Evolutionary conservation across 2,113 vertebrate genomes (phyloP).

Genomic region (Triplophysa tibetana): DNA sequence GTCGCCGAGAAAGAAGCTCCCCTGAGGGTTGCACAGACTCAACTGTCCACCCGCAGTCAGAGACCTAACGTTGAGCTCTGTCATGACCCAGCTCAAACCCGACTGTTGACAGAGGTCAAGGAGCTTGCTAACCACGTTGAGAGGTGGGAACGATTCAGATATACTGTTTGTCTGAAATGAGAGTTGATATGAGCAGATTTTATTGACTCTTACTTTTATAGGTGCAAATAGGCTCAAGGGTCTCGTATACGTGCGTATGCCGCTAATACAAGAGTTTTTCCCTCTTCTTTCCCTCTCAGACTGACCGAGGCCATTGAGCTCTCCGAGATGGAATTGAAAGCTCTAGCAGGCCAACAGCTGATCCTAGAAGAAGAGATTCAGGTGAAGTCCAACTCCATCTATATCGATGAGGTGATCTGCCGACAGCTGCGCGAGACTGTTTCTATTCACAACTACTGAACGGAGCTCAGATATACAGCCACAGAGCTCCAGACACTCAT

Average conservation of each 20-base stretch:
- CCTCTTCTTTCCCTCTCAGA: constrained; percentile 63
- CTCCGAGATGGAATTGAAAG: constrained; percentile 76
- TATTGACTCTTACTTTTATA: too few species aligned
- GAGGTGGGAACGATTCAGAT: constrained; percentile 64
- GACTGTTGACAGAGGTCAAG: constrained; percentile 79
- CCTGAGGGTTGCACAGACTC: constrained; percentile 77
- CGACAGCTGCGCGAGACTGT: constrained; percentile 78
- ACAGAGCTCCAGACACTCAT: not conserved
- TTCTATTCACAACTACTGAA: constrained; percentile 72
- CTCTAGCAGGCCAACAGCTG: constrained; percentile 76
- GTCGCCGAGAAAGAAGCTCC: constrained; percentile 77
- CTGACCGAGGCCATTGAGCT: constrained; percentile 70
- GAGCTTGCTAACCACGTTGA: constrained; percentile 75
- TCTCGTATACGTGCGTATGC: not conserved
- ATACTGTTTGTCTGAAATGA: too few species aligned
- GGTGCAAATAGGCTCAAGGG: too few species aligned
- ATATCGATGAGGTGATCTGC: constrained; percentile 89
- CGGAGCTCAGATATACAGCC: not conserved
- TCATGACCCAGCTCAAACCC: constrained; percentile 74
- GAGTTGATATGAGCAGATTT: too few species aligned
- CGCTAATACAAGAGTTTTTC: not conserved
- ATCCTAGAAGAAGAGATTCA: constrained; percentile 84
- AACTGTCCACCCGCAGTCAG: constrained; percentile 73
- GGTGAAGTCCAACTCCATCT: constrained; percentile 81
- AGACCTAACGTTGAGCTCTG: constrained; percentile 85